Evolutionary conservation across 2,888 invertebrate species (phyloP), one percentile per base, ranked within the genome.

Genomic region (Megamerina dolium): DNA sequence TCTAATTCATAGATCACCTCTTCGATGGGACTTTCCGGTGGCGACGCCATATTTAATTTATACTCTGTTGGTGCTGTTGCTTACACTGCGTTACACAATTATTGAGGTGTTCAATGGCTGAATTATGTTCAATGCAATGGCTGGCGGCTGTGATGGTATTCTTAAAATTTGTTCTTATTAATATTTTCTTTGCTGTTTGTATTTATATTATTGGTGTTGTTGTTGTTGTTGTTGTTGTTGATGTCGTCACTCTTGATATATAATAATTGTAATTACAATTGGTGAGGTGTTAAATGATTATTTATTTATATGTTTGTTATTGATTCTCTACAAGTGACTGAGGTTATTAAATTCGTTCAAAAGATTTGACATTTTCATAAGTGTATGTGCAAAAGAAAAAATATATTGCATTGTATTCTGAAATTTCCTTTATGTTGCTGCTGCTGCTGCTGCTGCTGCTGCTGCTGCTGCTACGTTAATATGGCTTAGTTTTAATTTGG

Each of bases 1-100:
- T 89, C 89, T 68, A 89, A 77, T 66, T 89, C 89, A 70, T 85
- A 89, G 51, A 87, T 85, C 57, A 85, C 85, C 72, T 89, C 89
- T 71, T 89, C 89, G 53, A 86, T 83, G 39, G 88, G 87, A 53
- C 87, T 87, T 52, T 89, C 88, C 47, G 88, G 87, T 51, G 88
- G 88, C 54, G 88, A 87, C 60, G 87, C 86, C 88, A 89, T 88
- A 54, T 51, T 56, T 47, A 26, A 32, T 43, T 42, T 36, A 35
- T 26, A 37, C 26, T 41, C 35, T 48, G 29, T 29, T 38, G 16
- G 13, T 16, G 33, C 34, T 10, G 27, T 20, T 10, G 23, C 2
- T 32, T 33, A 37, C n/a, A n/a, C n/a, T n/a, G n/a, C n/a, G n/a
- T n/a, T n/a, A n/a, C n/a, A n/a, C n/a, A n/a, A 30, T 49, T 49